Evolutionary conservation across 1,140 invertebrate genomes (phyloP), one percentile per base, ranked within the genome.

Genomic region (Sinella curviseta): DNA sequence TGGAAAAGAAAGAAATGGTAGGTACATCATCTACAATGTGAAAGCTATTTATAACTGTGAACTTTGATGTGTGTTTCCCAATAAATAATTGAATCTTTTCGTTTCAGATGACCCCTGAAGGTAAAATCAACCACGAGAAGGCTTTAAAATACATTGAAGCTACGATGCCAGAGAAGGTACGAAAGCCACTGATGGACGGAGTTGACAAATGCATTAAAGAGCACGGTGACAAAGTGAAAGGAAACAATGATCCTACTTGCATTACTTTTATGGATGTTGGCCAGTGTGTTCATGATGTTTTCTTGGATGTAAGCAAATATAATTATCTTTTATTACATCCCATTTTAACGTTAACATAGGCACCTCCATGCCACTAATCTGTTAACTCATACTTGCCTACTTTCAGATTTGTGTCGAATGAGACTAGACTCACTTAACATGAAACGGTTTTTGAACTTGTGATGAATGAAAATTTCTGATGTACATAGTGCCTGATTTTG

Each of bases 41-140:
- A 60, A 60, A 60, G 24, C 14, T 17, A 26, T 14, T 60, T 60
- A 17, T 60, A 60, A 60, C 12, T 24, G 4, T 8, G 24, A 36
- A 74, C 24, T 39, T 75, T 26, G 28, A 67, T 67, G 30, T 26
- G 24, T 67, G n/a, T 26, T 4, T 67, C 60, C 4, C 60, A 24
- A n/a, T 67, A 17, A 39, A 20, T 70, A 31, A 57, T 70, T 48
- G 31, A 8, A 12, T 8, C 20, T 48, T 20, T 48, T 48, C 39
- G 8, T 48, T 70, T 33, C 30, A 83, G 82, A 24, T 83, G 35
- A 81, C 82, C 1, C 67, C 80, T 28, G 82, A 83, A 0, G 82
- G 82, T n/a, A 83, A 83, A 65, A 79, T 83, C n/a, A 80, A 83
- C 28, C 80, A 83, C 36, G 76, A 80, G 65, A 83, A 83, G 67